A percentile compares a stretch with the other conserved stretches of the same genome.
Evolutionary conservation across 2,113 vertebrate species (phyloP).

Genomic region (Hypanus sabinus): DNA sequence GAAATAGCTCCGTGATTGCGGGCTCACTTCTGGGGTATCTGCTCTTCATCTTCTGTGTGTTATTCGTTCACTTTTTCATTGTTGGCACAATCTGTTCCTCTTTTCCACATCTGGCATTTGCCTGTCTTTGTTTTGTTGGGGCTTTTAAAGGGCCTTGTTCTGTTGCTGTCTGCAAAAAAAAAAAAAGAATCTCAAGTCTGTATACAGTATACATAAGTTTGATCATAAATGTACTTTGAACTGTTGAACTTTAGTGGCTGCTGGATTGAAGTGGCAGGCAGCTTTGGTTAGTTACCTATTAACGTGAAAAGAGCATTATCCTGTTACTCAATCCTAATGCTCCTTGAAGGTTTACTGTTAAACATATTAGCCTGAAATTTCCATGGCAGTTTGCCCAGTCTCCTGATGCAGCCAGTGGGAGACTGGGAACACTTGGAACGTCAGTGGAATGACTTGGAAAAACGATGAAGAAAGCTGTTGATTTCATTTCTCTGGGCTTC

Average conservation of each 20-base stretch:
- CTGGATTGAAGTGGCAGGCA: not conserved
- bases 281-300: not conserved
- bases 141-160: no score
- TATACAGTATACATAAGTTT: no score
- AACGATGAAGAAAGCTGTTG: not conserved
- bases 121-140: no score
- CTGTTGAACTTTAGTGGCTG: not conserved
- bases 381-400: not conserved
- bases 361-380: not conserved
- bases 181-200: no score
- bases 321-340: not conserved
- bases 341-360: not conserved
- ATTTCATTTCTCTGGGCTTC: not conserved
- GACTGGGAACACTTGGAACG: not conserved
- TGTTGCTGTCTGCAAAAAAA: no score
- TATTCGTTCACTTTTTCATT: no score
- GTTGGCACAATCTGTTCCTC: no score
- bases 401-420: not conserved
- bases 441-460: not conserved
- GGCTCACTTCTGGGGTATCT: no score
- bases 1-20: no score
- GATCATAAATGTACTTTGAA: no score
- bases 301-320: not conserved
- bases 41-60: no score
- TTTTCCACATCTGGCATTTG: no score